Evolutionary conservation across 2,113 vertebrate species (phyloP), one percentile per base, ranked within the genome.

Genomic region (Formicarius rufipectus): DNA sequence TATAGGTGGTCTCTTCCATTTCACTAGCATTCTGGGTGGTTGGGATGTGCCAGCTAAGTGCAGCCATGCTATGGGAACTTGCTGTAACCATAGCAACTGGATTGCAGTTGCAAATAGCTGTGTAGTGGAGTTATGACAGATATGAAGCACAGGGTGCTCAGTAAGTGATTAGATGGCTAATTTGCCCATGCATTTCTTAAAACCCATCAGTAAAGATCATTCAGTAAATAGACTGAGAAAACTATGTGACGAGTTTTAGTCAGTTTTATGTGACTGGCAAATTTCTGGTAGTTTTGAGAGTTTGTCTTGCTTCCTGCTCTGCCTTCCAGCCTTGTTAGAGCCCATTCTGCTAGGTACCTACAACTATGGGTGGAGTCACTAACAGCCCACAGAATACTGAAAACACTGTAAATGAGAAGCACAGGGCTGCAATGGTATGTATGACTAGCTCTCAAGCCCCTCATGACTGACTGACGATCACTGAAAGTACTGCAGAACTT

Each of bases 71-170:
- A 7, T 35, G 93, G 96, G 96, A 96, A 58, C 52, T 91, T 91
- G 44, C 12, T 60, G 97, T 97, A 93, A 87, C 94, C 96, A 96
- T 98, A 40, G 97, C 94, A 98, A 98, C 98, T 4, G 93, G 67
- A 81, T 40, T 87, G 80, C 89, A 58, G 83, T 58, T 97, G 89
- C 53, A 25, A 15, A 19, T 81, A 77, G 68, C 89, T 84, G 13
- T 16, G 68, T 94, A 88, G 95, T 78, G 84, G 93, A 93, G 75
- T 40, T 74, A 90, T 90, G 92, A 39, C 79, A 59, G 6, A 25
- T 50, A 94, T 85, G 77, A 64, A 85, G 84, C 87, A 53, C 72
- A 50, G 77, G 68, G 72, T 93, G 89, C 45, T 96, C 79, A 85
- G 59, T 92, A 82, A 90, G 95, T 14, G 40, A 44, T 94, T 90